Percentiles rank a stretch among this genome's conserved stretches.
phyloP scores from a whole-genome alignment of 2,797 vertebrate genomes.

The Dicrostonyx torquatus region DNA sequence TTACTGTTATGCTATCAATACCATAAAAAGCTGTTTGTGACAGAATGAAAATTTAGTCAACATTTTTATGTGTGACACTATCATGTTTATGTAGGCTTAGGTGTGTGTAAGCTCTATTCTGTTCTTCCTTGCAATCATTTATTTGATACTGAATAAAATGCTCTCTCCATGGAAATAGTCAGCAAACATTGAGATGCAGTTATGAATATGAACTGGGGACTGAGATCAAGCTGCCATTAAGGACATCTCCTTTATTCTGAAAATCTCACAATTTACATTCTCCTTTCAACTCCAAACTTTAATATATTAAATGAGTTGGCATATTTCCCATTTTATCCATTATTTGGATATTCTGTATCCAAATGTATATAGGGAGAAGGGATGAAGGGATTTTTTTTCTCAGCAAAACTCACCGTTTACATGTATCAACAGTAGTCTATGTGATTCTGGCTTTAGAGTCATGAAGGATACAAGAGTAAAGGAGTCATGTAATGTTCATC shows the following conservation, averaged over 20 bases:
- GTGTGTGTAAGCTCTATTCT: not conserved
- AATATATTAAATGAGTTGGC: slow-evolving; percentile 4
- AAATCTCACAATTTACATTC: not conserved
- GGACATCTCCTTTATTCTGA: not conserved
- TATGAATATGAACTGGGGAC: not conserved
- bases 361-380: not conserved
- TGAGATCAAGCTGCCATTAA: slow-evolving; percentile 8
- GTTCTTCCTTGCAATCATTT: not conserved
- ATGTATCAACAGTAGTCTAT: not conserved
- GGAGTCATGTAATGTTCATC: not conserved
- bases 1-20: not conserved
- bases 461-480: not conserved
- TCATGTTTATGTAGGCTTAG: not conserved
- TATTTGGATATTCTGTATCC: not conserved
- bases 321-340: not conserved
- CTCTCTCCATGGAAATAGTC: not conserved
- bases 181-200: not conserved
- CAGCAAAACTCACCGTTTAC: not conserved
- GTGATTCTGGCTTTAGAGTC: not conserved
- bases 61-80: slow-evolving; percentile 2
- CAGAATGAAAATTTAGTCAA: not conserved
- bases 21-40: not conserved
- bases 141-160: not conserved
- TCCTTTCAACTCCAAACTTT: not conserved
- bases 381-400: not conserved